Percentiles rank a stretch among this genome's conserved stretches.
Evolutionary conservation across 1,140 invertebrate species (phyloP).

Genomic region (Ctenoplectra terminalis): DNA sequence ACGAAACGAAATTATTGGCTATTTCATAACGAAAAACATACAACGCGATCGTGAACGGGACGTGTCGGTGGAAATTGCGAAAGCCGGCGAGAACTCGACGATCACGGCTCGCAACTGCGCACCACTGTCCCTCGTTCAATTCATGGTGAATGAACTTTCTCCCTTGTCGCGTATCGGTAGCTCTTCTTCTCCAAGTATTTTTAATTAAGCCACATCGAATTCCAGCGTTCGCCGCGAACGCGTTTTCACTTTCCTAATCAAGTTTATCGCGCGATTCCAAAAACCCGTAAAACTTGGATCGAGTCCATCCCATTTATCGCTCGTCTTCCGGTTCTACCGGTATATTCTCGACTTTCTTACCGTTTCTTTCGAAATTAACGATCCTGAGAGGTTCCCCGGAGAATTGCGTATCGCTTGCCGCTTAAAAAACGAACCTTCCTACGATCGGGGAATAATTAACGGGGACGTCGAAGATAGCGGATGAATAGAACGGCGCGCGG

Average conservation of each 20-base stretch:
- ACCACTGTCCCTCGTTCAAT: not conserved
- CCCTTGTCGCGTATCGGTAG: constrained; percentile 2
- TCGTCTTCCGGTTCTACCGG: not conserved
- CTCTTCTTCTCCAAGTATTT: not conserved
- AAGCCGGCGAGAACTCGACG: not conserved
- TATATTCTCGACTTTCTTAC: not conserved
- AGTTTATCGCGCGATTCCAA: not conserved
- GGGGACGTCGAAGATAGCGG: not conserved
- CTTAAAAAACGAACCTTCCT: not conserved
- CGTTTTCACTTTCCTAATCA: constrained; percentile 18
- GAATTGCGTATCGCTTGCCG: not conserved
- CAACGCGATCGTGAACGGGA: not conserved
- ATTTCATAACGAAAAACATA: constrained; percentile 22
- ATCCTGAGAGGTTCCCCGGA: not conserved
- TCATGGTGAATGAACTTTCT: constrained; percentile 48
- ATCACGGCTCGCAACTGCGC: too few relatives aligned
- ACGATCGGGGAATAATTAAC: not conserved
- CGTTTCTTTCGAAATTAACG: not conserved
- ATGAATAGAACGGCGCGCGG: too few relatives aligned
- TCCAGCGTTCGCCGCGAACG: not conserved
- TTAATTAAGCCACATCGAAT: not conserved
- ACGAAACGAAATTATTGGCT: not conserved
- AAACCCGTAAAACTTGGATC: not conserved
- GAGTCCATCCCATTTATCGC: not conserved
- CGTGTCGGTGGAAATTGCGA: not conserved